Percentiles rank a stretch among this genome's conserved stretches.
Evolutionary conservation across 1,140 invertebrate species (phyloP).

Genomic region (Nylanderia fulva): DNA sequence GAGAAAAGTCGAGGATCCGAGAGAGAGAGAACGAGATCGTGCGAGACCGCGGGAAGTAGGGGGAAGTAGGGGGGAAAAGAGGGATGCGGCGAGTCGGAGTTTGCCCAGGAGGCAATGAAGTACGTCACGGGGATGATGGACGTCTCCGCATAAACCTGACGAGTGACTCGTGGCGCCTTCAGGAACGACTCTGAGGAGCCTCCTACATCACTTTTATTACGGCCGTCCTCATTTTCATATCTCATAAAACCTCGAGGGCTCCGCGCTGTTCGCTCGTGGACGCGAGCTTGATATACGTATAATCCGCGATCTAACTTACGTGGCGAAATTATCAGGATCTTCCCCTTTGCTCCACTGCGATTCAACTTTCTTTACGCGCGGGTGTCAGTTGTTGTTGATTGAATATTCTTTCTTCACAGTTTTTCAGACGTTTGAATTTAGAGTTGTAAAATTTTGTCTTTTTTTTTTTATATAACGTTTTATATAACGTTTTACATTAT

Average conservation of each 20-base stretch:
- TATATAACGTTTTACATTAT: background rate
- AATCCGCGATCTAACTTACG: conserved; percentile 75
- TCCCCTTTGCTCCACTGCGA: background rate
- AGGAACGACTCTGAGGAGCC: conserved; percentile 91
- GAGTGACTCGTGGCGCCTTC: conserved; percentile 89
- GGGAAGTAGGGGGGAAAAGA: conserved; percentile 32
- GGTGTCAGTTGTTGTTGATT: background rate
- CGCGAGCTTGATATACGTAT: conserved; percentile 76
- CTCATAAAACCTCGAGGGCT: conserved; percentile 87
- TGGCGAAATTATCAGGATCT: conserved; percentile 73
- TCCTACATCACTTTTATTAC: conserved; percentile 93
- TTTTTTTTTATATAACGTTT: background rate
- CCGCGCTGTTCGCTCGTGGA: conserved; percentile 65
- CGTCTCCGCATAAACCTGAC: conserved; percentile 87
- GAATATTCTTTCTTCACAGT: no score
- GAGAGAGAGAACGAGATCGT: conserved; percentile 5
- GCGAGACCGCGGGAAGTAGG: conserved; percentile 22
- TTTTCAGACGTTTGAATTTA: background rate
- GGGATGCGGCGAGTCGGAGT: conserved; percentile 74
- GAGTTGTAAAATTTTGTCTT: background rate
- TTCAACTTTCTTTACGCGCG: background rate
- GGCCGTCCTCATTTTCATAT: conserved; percentile 93
- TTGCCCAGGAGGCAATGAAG: conserved; percentile 84
- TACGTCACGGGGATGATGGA: conserved; percentile 86
- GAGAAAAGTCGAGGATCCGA: conserved; percentile 37